Conservation (phyloP, 2,113 vertebrate genomes). For the Sinosuthora webbiana region DNA sequence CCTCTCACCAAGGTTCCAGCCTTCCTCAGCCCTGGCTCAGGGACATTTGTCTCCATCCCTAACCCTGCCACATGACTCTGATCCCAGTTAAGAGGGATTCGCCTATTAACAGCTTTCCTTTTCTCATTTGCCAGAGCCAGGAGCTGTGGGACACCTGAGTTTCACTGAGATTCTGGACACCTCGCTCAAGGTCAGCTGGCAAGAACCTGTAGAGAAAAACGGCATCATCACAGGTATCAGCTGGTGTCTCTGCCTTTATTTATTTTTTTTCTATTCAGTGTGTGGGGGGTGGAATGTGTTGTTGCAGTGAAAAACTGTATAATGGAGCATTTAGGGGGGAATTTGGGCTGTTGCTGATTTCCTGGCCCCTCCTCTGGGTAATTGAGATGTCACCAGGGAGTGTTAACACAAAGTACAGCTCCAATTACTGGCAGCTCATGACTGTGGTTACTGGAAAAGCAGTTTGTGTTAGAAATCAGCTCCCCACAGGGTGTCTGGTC, state of each 20-base stretch:
- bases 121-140: conserved; percentile 80
- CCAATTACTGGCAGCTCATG: background rate
- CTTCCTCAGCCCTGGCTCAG: background rate
- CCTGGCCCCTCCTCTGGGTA: background rate
- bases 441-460: background rate
- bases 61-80: background rate
- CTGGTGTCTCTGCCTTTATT: background rate
- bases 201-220: conserved; percentile 90
- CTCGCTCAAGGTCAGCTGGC: conserved; percentile 94
- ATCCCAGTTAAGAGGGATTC: background rate
- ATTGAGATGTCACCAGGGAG: conserved; percentile 1
- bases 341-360: background rate
- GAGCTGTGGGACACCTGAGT: conserved; percentile 88
- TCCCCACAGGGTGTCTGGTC: background rate
- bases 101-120: conserved; percentile 25
- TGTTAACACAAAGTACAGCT: background rate
- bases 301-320: background rate
- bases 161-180: conserved; percentile 96
- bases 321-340: background rate
- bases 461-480: background rate
- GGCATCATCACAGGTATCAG: conserved; percentile 86
- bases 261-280: no score
- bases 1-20: background rate
- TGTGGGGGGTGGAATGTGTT: background rate
- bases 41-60: background rate